Percentiles rank a stretch among this genome's conserved stretches.
Conservation (phyloP, 2,797 vertebrate genomes). For the Pangasius mekongensis region DNA sequence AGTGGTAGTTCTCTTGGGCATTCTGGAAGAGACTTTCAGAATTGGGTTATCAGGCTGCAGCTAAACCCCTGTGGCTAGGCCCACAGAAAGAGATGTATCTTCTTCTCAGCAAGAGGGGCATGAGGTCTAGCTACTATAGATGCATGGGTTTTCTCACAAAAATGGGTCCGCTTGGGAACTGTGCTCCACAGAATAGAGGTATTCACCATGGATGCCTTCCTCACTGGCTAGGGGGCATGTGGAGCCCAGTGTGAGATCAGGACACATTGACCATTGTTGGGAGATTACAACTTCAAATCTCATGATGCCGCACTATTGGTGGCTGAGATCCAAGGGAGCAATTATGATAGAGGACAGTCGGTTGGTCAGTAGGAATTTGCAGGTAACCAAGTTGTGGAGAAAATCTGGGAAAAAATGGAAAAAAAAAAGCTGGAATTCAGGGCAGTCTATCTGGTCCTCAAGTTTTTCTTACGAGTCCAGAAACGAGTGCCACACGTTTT, state of each 20-base stretch:
- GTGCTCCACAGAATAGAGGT: neutral
- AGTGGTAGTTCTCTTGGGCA: neutral
- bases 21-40: conserved; percentile 4
- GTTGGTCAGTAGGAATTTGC: neutral
- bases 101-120: neutral
- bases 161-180: neutral
- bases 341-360: neutral
- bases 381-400: neutral
- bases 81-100: conserved; percentile 2
- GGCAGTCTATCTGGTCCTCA: neutral
- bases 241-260: neutral
- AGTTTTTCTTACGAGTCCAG: neutral
- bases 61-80: conserved; percentile 9
- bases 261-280: neutral
- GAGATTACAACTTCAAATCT: neutral
- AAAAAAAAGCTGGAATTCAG: neutral
- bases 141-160: neutral
- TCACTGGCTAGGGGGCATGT: neutral
- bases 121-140: neutral
- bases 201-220: neutral
- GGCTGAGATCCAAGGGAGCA: neutral
- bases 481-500: neutral
- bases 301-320: neutral
- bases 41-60: conserved; percentile 25
- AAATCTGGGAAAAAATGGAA: neutral